A percentile compares a stretch with the other conserved stretches of the same genome.
Conservation (phyloP, 2,113 vertebrate species). For the Prochilodus magdalenae region DNA sequence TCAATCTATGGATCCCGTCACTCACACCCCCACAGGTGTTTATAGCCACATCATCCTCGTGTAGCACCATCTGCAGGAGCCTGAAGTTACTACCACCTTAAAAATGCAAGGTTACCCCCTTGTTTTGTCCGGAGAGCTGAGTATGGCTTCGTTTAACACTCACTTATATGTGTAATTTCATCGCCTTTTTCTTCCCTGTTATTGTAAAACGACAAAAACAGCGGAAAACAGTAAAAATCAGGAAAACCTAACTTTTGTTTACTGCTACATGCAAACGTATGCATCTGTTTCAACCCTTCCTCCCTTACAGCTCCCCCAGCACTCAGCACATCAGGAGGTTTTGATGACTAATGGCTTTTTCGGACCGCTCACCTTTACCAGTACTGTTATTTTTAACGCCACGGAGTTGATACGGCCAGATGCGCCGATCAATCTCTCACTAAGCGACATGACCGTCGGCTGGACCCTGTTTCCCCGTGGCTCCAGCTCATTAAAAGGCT, state of each 20-base stretch:
- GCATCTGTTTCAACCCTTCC: constrained; percentile 2
- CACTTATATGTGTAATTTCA: too few species aligned
- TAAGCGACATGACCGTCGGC: neutral
- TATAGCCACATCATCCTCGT: too few species aligned
- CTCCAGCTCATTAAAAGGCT: constrained; percentile 18
- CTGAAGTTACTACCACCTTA: too few species aligned
- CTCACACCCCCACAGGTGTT: too few species aligned
- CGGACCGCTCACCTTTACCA: neutral
- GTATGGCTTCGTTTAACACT: too few species aligned
- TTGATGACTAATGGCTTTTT: constrained; percentile 22
- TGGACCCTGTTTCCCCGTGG: constrained; percentile 14
- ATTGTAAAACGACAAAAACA: too few species aligned
- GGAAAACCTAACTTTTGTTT: neutral
- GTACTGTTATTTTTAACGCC: neutral
- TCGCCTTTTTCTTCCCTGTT: too few species aligned
- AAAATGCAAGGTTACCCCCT: too few species aligned
- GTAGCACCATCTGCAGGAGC: too few species aligned
- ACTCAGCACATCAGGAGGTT: neutral
- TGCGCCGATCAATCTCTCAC: constrained; percentile 16
- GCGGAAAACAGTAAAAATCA: too few species aligned
- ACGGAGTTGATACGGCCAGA: neutral
- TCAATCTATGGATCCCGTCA: too few species aligned
- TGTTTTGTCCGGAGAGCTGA: too few species aligned
- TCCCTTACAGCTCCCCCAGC: constrained; percentile 18
- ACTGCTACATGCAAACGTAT: constrained; percentile 8